phyloP scores from a whole-genome alignment of 2,797 vertebrate genomes.

The Arctocebus calabarensis region DNA sequence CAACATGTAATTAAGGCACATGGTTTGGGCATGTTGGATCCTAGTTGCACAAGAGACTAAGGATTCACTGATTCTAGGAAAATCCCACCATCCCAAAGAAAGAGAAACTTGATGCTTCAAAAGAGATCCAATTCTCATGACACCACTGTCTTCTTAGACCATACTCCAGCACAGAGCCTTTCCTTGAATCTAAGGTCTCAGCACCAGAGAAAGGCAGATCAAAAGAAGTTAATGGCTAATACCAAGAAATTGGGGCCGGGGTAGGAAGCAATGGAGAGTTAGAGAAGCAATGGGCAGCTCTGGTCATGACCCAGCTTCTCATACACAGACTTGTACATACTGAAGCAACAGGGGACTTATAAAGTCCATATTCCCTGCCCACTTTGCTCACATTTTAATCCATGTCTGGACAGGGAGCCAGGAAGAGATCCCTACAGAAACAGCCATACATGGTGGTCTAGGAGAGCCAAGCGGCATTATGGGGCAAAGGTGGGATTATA shows the following conservation, averaged over 20 bases:
- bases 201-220: background rate
- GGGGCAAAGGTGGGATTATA: background rate
- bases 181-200: background rate
- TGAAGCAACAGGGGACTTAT: background rate
- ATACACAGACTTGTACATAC: background rate
- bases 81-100: background rate
- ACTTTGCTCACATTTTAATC: background rate
- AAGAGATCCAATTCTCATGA: background rate
- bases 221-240: background rate
- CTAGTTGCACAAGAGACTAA: background rate
- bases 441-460: too few species aligned
- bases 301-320: background rate
- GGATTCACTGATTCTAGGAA: too few species aligned
- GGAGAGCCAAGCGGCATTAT: background rate
- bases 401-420: background rate
- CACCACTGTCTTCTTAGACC: background rate
- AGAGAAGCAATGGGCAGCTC: background rate
- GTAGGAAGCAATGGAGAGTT: background rate
- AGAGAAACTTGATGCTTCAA: background rate
- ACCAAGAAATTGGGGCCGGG: too few species aligned
- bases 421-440: too few species aligned
- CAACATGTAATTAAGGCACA: background rate
- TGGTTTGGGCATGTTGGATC: background rate
- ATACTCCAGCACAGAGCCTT: background rate
- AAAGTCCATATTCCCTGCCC: background rate